phyloP scores from a whole-genome alignment of 2,888 invertebrate genomes.

The Agrotis ipsilon region DNA sequence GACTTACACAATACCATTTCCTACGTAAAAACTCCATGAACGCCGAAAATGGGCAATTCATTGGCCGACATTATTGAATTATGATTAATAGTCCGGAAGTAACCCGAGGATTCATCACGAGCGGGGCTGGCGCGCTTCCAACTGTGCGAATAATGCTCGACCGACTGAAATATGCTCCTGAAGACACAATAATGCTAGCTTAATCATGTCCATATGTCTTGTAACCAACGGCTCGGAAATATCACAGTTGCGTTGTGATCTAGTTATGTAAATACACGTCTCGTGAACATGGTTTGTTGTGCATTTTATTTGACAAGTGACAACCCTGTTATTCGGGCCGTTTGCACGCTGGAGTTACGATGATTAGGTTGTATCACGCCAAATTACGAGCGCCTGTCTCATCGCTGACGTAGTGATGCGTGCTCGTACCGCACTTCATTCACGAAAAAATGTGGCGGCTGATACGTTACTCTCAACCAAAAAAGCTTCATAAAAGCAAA shows the following conservation, averaged over 20 bases:
- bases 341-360: conserved; percentile 47
- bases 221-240: conserved; percentile 72
- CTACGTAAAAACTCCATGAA: conserved; percentile 55
- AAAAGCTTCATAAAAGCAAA: neutral
- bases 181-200: conserved; percentile 76
- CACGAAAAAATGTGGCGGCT: neutral
- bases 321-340: conserved; percentile 42
- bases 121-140: conserved; percentile 66
- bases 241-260: conserved; percentile 63
- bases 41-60: conserved; percentile 69
- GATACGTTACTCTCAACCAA: neutral
- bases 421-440: conserved; percentile 8
- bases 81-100: conserved; percentile 79
- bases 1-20: conserved; percentile 42
- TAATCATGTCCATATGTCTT: conserved; percentile 75
- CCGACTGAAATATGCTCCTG: conserved; percentile 72
- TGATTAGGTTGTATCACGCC: conserved; percentile 48
- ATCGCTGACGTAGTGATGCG: conserved; percentile 22
- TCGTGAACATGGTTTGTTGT: conserved; percentile 44
- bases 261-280: conserved; percentile 60
- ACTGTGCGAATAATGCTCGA: conserved; percentile 61
- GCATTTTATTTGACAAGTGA: conserved; percentile 54
- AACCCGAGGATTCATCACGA: conserved; percentile 70
- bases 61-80: conserved; percentile 77
- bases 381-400: conserved; percentile 36